Evolutionary conservation across 2,888 invertebrate genomes (phyloP).

Genomic region (Rambutsinella grinnellia): DNA sequence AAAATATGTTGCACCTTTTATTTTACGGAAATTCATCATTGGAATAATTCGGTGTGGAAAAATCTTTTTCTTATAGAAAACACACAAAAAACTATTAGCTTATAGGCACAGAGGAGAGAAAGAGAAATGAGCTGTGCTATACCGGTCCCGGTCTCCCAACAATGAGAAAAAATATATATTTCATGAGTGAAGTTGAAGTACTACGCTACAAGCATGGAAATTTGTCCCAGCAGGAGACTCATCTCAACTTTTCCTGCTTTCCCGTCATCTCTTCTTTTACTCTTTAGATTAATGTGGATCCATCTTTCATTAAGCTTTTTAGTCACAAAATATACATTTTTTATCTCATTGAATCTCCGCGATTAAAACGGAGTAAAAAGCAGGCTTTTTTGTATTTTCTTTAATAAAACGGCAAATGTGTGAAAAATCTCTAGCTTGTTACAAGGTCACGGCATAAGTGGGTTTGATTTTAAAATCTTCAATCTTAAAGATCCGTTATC

Average conservation of each 20-base stretch:
- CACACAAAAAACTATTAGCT: neutral
- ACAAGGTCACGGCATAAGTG: neutral
- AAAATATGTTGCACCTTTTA: no score
- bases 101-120: slow-evolving; percentile 10
- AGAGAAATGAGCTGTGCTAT: slow-evolving; percentile 27
- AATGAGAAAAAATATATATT: neutral
- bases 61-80: slow-evolving; percentile 10
- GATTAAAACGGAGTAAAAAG: slow-evolving; percentile 4
- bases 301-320: slow-evolving; percentile 40
- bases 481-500: slow-evolving; percentile 35
- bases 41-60: slow-evolving; percentile 8
- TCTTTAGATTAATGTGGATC: slow-evolving; percentile 23
- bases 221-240: slow-evolving; percentile 45
- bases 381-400: neutral
- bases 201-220: slow-evolving; percentile 39
- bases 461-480: slow-evolving; percentile 22
- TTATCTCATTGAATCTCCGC: no score
- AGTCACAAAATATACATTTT: slow-evolving; percentile 24
- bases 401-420: neutral
- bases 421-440: neutral
- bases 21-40: neutral
- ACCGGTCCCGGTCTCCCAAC: neutral
- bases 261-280: neutral
- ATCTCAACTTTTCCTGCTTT: slow-evolving; percentile 9
- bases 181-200: neutral